Evolutionary conservation across 37 sponge, comb jelly and placozoan species (phyloP), one percentile per base, ranked within the genome.

Genomic region (Theonella swinhoei): DNA sequence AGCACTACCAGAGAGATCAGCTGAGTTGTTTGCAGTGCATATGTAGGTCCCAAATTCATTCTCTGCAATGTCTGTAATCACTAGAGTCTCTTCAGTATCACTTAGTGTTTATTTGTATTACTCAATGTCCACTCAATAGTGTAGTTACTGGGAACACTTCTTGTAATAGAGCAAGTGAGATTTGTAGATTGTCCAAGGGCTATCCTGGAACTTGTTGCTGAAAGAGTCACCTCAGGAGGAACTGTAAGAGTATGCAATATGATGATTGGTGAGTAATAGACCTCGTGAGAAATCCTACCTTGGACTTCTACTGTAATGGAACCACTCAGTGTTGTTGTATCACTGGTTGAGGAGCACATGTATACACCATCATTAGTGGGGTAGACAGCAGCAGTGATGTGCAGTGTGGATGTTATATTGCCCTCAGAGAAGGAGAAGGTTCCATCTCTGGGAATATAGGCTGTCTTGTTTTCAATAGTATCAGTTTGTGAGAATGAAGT

Each of bases 351-450:
- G 32, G 60, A 34, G 43, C 83, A 83, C 20, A 37, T 62, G 65
- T 83, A 83, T 43, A 63, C 74, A 60, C 83, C 83, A 64, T 64
- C 42, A 39, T 83, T 64, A 8, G 40, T 30, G 34, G 83, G 83
- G 74, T 74, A 83, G n/a, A 5, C 20, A 11, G 74, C 75, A 73
- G n/a, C 61, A n/a, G 19, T n/a, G 33, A 35, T 72, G 72, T 17
- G 60, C 32, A 83, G 75, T 23, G 47, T 34, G 34, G 81, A 81
- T 42, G 37, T 42, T 29, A 59, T 59, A 33, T 36, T 81, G n/a
- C 81, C n/a, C 35, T 26, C 29, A n/a, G 59, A 41, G 29, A 68
- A 3, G 20, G 43, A n/a, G 1, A 39, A 25, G 22, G 34, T 40
- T 28, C 23, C 37, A 34, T 70, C 81, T 38, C 59, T 4, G 36